A percentile compares a stretch with the other conserved stretches of the same genome.
Evolutionary conservation across 1,140 invertebrate species (phyloP).

Genomic region (Potamilus streckersoni): DNA sequence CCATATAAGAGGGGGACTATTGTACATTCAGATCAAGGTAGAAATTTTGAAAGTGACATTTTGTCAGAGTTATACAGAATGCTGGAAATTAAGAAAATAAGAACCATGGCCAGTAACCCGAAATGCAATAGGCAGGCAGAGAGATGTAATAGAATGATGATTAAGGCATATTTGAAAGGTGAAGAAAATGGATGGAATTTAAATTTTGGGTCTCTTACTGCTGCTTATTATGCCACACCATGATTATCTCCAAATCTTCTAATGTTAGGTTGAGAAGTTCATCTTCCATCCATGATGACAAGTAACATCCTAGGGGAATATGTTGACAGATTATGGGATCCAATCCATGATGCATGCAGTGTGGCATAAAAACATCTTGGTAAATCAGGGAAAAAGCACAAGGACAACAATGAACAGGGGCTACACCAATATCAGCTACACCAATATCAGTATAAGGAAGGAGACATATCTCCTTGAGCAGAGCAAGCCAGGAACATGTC

Average conservation of each 20-base stretch:
- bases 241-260: constrained; percentile 35
- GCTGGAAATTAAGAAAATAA: no score
- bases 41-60: no score
- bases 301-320: constrained; percentile 10
- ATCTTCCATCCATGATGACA: not conserved
- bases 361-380: constrained; percentile 14
- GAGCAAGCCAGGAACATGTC: constrained; percentile 13
- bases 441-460: constrained; percentile 5
- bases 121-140: no score
- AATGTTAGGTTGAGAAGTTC: constrained; percentile 30
- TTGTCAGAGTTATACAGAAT: no score
- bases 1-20: no score
- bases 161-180: no score
- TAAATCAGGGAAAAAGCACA: not conserved
- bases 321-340: constrained; percentile 1
- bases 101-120: no score
- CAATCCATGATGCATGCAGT: constrained; percentile 10
- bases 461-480: constrained; percentile 12
- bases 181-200: no score
- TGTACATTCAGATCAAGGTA: no score
- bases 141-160: no score
- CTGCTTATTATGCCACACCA: constrained; percentile 24
- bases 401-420: constrained; percentile 10
- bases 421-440: not conserved
- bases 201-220: constrained; percentile 22